A percentile compares a stretch with the other conserved stretches of the same genome.
phyloP scores from a whole-genome alignment of 2,888 invertebrate species.

The Drosophila ezoana region DNA sequence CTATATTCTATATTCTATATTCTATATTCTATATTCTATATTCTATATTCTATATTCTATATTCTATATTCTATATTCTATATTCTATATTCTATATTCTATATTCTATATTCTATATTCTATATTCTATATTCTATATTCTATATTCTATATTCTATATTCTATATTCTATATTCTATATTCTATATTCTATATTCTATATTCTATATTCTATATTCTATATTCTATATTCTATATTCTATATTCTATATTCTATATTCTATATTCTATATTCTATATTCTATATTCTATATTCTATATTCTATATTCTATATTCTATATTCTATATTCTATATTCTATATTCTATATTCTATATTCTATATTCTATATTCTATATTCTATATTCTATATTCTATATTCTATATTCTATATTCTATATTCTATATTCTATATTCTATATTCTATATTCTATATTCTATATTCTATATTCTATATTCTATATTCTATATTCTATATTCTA shows the following conservation, averaged over 20 bases:
- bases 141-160: not conserved
- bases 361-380: not conserved
- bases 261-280: no score
- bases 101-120: not conserved
- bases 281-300: no score
- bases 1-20: conserved; percentile 1
- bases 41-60: conserved; percentile 1
- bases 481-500: not conserved
- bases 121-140: not conserved
- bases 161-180: not conserved
- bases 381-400: not conserved
- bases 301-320: no score
- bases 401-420: not conserved
- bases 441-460: not conserved
- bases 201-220: not conserved
- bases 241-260: no score
- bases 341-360: not conserved
- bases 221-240: no score
- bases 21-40: conserved; percentile 1
- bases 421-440: not conserved
- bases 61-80: not conserved
- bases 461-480: not conserved
- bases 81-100: not conserved
- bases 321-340: no score
- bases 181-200: not conserved